phyloP scores from a whole-genome alignment of 2,113 vertebrate genomes.

The Myocastor coypus region DNA sequence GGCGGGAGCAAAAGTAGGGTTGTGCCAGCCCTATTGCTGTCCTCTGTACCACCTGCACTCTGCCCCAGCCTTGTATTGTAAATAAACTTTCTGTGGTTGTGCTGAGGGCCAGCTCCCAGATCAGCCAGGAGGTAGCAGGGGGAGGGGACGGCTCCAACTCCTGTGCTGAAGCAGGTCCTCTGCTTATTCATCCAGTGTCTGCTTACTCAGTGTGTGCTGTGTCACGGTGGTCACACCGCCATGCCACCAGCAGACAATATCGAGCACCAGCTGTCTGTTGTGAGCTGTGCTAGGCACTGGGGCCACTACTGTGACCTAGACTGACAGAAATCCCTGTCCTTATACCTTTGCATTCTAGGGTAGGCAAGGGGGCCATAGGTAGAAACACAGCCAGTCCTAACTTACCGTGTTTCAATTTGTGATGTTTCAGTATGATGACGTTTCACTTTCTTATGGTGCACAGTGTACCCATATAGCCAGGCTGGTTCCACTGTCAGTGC shows the following conservation, averaged over 20 bases:
- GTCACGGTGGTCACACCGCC: neutral
- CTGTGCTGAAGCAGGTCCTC: neutral
- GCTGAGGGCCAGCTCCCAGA: conserved; percentile 21
- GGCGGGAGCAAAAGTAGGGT: conserved; percentile 94
- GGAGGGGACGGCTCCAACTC: neutral
- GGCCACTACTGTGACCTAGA: conserved; percentile 18
- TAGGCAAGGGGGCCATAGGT: neutral
- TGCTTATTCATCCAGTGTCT: neutral
- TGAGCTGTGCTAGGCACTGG: neutral
- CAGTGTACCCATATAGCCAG: neutral
- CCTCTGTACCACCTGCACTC: neutral
- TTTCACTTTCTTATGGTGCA: neutral
- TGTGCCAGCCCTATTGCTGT: neutral
- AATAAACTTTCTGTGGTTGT: conserved; percentile 74
- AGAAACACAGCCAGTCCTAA: neutral
- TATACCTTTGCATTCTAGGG: neutral
- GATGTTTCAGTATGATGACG: neutral
- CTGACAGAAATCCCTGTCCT: neutral
- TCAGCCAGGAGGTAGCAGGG: neutral
- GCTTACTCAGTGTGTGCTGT: neutral
- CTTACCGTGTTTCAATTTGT: neutral
- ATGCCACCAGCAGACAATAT: neutral
- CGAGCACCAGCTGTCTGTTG: neutral
- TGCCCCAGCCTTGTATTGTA: conserved; percentile 57
- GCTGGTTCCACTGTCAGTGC: neutral